Percentiles rank a stretch among this genome's conserved stretches.
Evolutionary conservation across 2,797 vertebrate genomes (phyloP).

Genomic region (Paratrypauchen microcephalus): DNA sequence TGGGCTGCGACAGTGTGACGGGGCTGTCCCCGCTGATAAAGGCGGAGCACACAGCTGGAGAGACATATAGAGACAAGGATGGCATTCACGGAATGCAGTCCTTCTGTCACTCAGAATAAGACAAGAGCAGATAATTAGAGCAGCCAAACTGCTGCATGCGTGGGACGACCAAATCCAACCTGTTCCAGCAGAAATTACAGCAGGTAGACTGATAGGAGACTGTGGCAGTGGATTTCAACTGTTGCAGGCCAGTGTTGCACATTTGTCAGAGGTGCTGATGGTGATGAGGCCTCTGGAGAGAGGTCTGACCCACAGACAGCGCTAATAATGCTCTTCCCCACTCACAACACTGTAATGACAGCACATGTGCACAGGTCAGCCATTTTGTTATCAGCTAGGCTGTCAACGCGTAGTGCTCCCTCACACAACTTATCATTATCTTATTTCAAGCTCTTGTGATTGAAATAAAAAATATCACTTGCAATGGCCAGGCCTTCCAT

Average conservation of each 20-base stretch:
- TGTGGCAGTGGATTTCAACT: slow-evolving; percentile 60
- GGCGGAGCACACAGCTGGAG: slow-evolving; percentile 36
- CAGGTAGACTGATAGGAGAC: slow-evolving; percentile 53
- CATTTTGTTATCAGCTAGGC: slow-evolving; percentile 35
- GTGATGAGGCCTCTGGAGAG: slow-evolving; percentile 60
- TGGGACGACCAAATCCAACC: slow-evolving; percentile 52
- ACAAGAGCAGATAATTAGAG: slow-evolving; percentile 59
- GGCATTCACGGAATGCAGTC: slow-evolving; percentile 42
- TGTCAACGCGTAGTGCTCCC: slow-evolving; percentile 25
- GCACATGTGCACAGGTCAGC: slow-evolving; percentile 62
- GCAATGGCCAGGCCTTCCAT: slow-evolving; percentile 15
- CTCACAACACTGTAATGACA: slow-evolving; percentile 54
- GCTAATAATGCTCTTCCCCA: slow-evolving; percentile 65
- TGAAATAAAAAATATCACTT: slow-evolving; percentile 33
- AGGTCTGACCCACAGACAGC: slow-evolving; percentile 60
- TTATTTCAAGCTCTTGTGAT: slow-evolving; percentile 33
- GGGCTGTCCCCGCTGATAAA: slow-evolving; percentile 63
- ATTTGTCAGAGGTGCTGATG: slow-evolving; percentile 46
- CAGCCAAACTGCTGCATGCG: slow-evolving; percentile 49
- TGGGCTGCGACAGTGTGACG: slow-evolving; percentile 48
- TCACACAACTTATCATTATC: slow-evolving; percentile 47
- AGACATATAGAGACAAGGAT: slow-evolving; percentile 47
- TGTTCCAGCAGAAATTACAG: slow-evolving; percentile 63
- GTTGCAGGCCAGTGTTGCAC: slow-evolving; percentile 35
- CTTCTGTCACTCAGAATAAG: slow-evolving; percentile 66